Conservation (phyloP, 1,140 invertebrate genomes). For the Dryas iulia region DNA sequence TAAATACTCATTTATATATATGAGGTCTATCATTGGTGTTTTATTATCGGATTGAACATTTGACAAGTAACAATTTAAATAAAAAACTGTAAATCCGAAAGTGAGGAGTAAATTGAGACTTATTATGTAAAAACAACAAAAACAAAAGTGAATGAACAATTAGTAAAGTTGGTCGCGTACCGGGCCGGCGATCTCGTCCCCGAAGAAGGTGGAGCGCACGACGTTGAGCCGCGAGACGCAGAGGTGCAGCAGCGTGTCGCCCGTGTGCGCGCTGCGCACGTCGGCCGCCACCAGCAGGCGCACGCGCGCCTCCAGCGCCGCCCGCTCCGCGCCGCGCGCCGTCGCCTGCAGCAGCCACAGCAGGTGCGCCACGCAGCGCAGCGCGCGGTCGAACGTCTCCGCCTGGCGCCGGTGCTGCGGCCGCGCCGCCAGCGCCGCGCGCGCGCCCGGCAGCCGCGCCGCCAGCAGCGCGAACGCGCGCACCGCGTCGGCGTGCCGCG, state of each 20-base stretch:
- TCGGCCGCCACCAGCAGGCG: slow-evolving; percentile 80
- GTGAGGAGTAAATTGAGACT: too few species aligned
- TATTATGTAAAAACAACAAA: too few species aligned
- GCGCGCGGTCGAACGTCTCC: slow-evolving; percentile 90
- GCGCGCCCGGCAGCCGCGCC: slow-evolving; percentile 21
- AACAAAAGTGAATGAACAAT: too few species aligned
- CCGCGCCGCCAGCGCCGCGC: slow-evolving; percentile 83
- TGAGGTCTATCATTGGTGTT: too few species aligned
- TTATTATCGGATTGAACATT: too few species aligned
- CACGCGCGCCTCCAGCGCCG: slow-evolving; percentile 9
- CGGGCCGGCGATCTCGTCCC: slow-evolving; percentile 83
- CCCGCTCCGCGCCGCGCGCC: slow-evolving; percentile 13
- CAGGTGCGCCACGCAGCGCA: slow-evolving; percentile 90
- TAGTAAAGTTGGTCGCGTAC: slow-evolving; percentile 55
- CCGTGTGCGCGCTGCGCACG: slow-evolving; percentile 85
- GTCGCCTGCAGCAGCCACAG: slow-evolving; percentile 83
- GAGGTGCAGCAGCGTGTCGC: slow-evolving; percentile 90
- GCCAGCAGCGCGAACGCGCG: slow-evolving; percentile 83
- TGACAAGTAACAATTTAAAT: too few species aligned
- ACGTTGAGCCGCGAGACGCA: slow-evolving; percentile 90
- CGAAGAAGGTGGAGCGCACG: slow-evolving; percentile 88
- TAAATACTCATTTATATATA: too few species aligned
- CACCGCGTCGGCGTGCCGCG: slow-evolving; percentile 87
- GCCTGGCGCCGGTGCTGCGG: slow-evolving; percentile 89
- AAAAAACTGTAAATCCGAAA: too few species aligned